Conservation (phyloP, 2,888 invertebrate species). For the Holacanthella duospinosa region DNA sequence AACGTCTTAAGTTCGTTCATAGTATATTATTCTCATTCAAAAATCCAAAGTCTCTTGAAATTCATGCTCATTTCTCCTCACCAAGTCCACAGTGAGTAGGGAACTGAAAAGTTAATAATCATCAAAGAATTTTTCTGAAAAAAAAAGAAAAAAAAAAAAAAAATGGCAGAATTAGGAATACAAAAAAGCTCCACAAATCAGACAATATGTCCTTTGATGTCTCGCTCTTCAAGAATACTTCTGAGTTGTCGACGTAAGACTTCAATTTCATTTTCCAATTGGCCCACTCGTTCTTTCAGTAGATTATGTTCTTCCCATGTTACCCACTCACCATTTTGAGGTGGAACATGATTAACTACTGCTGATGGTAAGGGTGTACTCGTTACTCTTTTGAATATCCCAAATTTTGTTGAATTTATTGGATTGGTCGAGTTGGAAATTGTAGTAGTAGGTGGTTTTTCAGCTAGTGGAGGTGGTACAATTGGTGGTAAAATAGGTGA, state of each 20-base stretch:
- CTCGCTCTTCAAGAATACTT: conserved; percentile 23
- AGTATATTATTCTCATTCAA: too few relatives aligned
- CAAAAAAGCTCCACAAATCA: too few relatives aligned
- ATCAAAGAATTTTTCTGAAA: too few relatives aligned
- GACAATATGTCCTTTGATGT: conserved; percentile 31
- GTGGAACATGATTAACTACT: not conserved
- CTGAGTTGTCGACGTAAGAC: conserved; percentile 28
- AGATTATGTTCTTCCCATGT: conserved; percentile 30
- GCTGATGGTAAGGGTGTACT: conserved; percentile 9
- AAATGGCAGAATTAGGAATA: too few relatives aligned
- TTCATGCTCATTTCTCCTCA: too few relatives aligned
- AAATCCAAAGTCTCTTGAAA: too few relatives aligned
- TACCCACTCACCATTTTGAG: conserved; percentile 17
- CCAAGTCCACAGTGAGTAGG: too few relatives aligned
- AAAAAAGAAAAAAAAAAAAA: too few relatives aligned
- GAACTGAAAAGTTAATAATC: too few relatives aligned
- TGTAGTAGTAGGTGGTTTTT: conserved; percentile 7
- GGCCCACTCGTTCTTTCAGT: conserved; percentile 26
- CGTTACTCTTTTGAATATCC: conserved; percentile 14
- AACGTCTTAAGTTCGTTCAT: too few relatives aligned
- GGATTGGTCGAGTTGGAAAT: conserved; percentile 11
- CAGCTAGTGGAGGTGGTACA: conserved; percentile 13
- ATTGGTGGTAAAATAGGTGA: conserved; percentile 6
- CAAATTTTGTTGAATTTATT: conserved; percentile 12
- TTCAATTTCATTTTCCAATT: conserved; percentile 33